Evolutionary conservation across 2,888 invertebrate genomes (phyloP).

Genomic region (Leucophenga maculata): DNA sequence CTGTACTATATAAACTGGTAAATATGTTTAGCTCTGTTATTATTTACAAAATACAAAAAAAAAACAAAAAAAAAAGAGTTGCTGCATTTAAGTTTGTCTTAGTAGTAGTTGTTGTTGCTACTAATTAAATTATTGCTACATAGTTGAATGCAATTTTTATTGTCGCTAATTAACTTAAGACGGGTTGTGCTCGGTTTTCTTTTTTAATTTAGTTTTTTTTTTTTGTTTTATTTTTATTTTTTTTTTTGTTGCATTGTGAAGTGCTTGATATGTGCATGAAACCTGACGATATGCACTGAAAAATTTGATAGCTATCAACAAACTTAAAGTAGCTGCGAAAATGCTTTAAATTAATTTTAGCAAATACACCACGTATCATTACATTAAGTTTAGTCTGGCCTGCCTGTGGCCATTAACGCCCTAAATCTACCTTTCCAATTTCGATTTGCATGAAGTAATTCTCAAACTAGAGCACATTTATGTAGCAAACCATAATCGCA

Average conservation of each 20-base stretch:
- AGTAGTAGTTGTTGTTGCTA: slow-evolving; percentile 34
- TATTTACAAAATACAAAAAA: too few species aligned
- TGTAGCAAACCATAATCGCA: slow-evolving; percentile 19
- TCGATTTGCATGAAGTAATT: not conserved
- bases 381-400: not conserved
- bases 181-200: not conserved
- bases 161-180: slow-evolving; percentile 50
- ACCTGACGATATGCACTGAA: not conserved
- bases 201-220: too few species aligned
- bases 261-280: not conserved
- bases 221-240: too few species aligned
- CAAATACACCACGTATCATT: slow-evolving; percentile 9
- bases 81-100: not conserved
- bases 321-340: slow-evolving; percentile 2
- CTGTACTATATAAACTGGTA: too few species aligned
- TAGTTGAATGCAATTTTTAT: slow-evolving; percentile 46
- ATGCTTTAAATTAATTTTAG: slow-evolving; percentile 6
- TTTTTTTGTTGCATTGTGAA: slow-evolving; percentile 16
- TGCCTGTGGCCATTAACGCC: slow-evolving; percentile 12
- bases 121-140: slow-evolving; percentile 54
- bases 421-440: slow-evolving; percentile 21
- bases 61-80: not conserved
- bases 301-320: not conserved
- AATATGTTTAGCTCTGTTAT: too few species aligned
- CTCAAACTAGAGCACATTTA: slow-evolving; percentile 12